Percentiles rank a stretch among this genome's conserved stretches.
These are phyloP conservation scores for Eurystomus gularis DNA, from an alignment of 2,113 vertebrate genomes.

Conservation along the genomic window DNA sequence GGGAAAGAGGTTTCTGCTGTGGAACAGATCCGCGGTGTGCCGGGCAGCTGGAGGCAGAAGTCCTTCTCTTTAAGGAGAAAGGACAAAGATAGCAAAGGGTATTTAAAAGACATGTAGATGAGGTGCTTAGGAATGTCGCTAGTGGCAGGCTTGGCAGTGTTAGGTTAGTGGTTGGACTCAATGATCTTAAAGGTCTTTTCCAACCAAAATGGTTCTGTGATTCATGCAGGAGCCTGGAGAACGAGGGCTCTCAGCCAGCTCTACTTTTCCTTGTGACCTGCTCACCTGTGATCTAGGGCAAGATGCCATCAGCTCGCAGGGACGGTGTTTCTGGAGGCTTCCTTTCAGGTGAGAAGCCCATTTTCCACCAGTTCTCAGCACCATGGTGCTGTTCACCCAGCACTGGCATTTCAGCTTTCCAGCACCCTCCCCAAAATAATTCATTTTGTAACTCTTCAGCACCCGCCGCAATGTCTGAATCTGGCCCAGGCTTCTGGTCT, in stretches of 20 bases:
- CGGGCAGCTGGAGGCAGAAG: not conserved
- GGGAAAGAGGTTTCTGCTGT: not conserved
- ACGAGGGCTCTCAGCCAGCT: not conserved
- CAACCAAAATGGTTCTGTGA: too few species aligned
- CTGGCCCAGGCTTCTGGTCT: not conserved
- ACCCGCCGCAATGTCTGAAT: not conserved
- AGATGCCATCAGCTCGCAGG: not conserved
- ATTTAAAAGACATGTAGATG: too few species aligned
- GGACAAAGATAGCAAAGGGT: not conserved
- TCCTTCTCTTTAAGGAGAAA: not conserved
- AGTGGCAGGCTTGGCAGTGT: too few species aligned
- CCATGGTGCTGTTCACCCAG: accelerated
- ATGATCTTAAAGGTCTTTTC: too few species aligned
- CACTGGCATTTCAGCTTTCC: accelerated
- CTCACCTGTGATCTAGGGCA: not conserved
- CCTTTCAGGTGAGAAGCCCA: not conserved
- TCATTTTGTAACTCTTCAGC: not conserved
- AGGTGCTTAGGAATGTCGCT: too few species aligned
- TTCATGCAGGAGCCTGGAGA: not conserved
- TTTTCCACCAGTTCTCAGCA: not conserved
- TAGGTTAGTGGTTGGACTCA: too few species aligned
- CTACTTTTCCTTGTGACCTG: not conserved
- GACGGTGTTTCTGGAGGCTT: not conserved
- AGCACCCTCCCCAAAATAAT: not conserved
- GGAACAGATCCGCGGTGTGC: not conserved